Conservation (phyloP, 2,797 vertebrate species). For the Paguma larvata region DNA sequence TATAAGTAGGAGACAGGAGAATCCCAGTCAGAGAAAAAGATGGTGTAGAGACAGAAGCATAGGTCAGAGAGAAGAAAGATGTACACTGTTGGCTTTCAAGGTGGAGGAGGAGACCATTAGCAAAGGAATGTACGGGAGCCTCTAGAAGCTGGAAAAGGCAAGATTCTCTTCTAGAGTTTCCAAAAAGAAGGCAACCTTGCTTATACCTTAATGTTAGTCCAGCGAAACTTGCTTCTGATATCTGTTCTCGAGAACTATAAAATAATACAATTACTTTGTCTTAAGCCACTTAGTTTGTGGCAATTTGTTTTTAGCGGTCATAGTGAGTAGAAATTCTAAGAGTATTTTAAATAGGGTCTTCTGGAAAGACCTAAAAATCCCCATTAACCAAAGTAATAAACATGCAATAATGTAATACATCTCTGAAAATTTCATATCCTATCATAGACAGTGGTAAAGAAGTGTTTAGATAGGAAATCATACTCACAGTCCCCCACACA, state of each 20-base stretch:
- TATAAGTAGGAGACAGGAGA: neutral
- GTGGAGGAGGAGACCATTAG: neutral
- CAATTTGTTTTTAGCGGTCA: neutral
- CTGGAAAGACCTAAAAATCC: neutral
- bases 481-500: neutral
- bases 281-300: neutral
- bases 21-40: neutral
- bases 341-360: neutral
- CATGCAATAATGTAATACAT: neutral
- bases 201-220: neutral
- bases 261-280: neutral
- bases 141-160: neutral
- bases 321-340: neutral
- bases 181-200: neutral
- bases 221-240: neutral
- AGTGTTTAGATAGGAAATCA: neutral
- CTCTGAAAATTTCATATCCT: neutral
- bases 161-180: neutral
- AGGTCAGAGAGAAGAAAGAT: neutral
- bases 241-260: neutral
- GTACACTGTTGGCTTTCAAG: neutral
- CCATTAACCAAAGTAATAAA: constrained; percentile 14
- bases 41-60: neutral
- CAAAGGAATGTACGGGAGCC: neutral
- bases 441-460: neutral